Evolutionary conservation across 1,140 invertebrate species (phyloP), one percentile per base, ranked within the genome.

Genomic region (Euura lappo): DNA sequence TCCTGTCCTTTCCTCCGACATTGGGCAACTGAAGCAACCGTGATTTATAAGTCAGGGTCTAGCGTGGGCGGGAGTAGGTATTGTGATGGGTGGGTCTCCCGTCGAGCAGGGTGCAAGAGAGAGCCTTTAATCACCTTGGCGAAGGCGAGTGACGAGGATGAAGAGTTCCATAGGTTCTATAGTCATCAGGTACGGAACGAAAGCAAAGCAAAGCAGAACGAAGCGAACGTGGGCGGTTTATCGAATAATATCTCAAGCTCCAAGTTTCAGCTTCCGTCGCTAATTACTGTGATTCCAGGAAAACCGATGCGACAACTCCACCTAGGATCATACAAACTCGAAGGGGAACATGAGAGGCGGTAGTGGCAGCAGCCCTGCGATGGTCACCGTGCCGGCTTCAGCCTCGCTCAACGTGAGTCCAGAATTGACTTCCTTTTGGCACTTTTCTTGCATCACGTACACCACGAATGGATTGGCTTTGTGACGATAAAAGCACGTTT

Each of bases 331-430:
- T 7, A 67, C 43, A 6, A 67, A 28, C 8, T 13, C 66, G 43
- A 28, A 7, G 7, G 13, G 66, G 74, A 78, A 71, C 73, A 85
- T 83, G 82, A 82, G 88, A 81, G 89, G 88, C 86, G 88, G 88
- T 84, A 85, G 82, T 79, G 83, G 78, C 82, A 75, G 78, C 71
- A 79, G 72, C 74, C 77, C 81, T 76, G 75, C 77, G 76, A 82
- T 85, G 81, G 84, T 88, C 80, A 88, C 87, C 84, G 85, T 89
- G 79, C 88, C 86, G 79, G 84, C 84, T 78, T 80, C 78, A 69
- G 77, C 80, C 65, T 84, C 81, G 65, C 75, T 81, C 72, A 84
- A 81, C 71, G 82, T 84, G 78, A 84, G 83, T 83, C 77, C 46
- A 71, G 28, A 28, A 67, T 76, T 74, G 75, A 80, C 78, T 78